These are phyloP conservation scores for Halcyon smyrnensis DNA, from an alignment of 2,797 vertebrate species.

Conservation along the genomic window DNA sequence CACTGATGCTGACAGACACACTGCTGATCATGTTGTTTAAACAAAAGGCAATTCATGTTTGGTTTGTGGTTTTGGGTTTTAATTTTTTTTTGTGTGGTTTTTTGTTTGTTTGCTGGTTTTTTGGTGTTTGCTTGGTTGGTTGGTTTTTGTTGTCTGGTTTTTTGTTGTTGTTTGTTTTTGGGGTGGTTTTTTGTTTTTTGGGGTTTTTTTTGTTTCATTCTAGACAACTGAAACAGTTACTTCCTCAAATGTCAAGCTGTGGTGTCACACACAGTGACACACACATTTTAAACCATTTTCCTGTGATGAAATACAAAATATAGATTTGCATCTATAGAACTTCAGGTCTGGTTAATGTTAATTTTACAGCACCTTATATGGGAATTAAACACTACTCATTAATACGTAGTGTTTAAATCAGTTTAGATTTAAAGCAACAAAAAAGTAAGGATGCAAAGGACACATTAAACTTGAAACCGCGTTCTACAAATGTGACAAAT, in stretches of 20 bases:
- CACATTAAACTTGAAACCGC: not conserved
- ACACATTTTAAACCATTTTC: not conserved
- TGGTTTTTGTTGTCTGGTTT: not conserved
- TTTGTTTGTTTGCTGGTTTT: not conserved
- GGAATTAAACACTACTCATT: not conserved
- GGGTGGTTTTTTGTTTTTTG: not conserved
- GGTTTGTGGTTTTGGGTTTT: accelerated
- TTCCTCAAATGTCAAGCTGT: not conserved
- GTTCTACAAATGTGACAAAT: not conserved
- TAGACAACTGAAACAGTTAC: not conserved
- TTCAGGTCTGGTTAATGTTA: not conserved
- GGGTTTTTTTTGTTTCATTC: not conserved
- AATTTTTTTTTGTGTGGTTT: no score
- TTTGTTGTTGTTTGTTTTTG: no score
- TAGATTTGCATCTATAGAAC: not conserved
- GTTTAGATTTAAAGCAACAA: not conserved
- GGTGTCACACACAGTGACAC: not conserved
- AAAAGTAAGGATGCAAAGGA: not conserved
- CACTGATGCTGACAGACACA: not conserved
- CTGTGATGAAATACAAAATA: not conserved
- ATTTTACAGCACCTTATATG: not conserved
- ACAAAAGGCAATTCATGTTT: not conserved
- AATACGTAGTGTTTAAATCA: not conserved
- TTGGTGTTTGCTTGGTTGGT: not conserved
- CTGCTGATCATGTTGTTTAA: not conserved